These are phyloP conservation scores for Cheilosia grossa DNA, from an alignment of 2,888 invertebrate genomes.

Conservation along the genomic window DNA sequence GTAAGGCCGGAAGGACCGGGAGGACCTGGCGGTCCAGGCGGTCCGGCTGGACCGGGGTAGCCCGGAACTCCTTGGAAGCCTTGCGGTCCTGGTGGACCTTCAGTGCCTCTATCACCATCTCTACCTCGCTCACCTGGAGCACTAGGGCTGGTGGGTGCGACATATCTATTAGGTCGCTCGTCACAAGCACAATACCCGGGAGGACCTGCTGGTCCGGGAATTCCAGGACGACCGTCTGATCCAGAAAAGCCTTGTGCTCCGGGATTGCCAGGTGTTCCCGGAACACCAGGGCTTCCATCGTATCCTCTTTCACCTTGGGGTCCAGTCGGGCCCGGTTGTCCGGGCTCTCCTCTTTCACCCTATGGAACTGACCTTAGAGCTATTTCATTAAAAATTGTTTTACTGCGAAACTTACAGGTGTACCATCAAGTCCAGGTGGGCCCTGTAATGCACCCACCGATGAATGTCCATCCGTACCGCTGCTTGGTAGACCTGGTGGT, in stretches of 20 bases:
- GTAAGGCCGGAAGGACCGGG: constrained; percentile 83
- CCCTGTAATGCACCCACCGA: constrained; percentile 13
- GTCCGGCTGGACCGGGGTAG: constrained; percentile 84
- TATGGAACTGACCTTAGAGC: background rate
- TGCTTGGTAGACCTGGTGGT: constrained; percentile 77
- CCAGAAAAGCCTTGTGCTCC: constrained; percentile 77
- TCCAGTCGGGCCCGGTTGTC: constrained; percentile 80
- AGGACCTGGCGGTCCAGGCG: constrained; percentile 78
- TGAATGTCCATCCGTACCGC: constrained; percentile 47
- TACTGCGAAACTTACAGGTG: constrained; percentile 28
- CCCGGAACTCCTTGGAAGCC: constrained; percentile 81
- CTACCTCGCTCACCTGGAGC: constrained; percentile 79
- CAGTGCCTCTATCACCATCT: constrained; percentile 47
- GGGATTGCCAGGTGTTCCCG: constrained; percentile 82
- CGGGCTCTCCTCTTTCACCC: constrained; percentile 62
- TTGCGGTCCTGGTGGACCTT: constrained; percentile 44
- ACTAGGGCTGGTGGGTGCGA: constrained; percentile 15
- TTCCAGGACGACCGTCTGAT: constrained; percentile 16
- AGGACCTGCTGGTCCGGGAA: constrained; percentile 82
- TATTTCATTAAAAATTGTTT: background rate
- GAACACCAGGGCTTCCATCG: constrained; percentile 83
- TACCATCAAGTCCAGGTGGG: constrained; percentile 28
- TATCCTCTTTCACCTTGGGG: constrained; percentile 82
- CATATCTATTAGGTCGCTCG: constrained; percentile 18
- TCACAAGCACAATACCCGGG: constrained; percentile 80